phyloP scores from a whole-genome alignment of 2,797 vertebrate species.

The Gadopsis marmoratus region DNA sequence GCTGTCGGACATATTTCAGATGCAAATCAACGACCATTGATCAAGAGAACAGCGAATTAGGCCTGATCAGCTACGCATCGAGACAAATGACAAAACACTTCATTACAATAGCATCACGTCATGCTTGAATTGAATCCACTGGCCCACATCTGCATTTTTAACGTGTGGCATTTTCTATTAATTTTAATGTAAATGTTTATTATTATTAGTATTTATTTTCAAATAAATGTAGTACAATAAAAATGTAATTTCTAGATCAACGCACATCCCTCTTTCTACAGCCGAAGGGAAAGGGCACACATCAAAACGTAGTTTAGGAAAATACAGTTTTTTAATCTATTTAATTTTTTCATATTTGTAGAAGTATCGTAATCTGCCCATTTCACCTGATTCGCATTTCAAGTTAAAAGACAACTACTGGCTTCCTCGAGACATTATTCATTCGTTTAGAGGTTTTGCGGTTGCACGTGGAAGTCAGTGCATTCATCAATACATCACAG shows the following conservation, averaged over 20 bases:
- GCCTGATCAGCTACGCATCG: neutral
- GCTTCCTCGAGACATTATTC: neutral
- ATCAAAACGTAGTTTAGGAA: neutral
- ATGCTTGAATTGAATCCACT: neutral
- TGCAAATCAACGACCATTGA: no score
- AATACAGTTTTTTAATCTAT: neutral
- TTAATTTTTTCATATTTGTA: neutral
- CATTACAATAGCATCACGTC: no score
- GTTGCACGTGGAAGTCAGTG: neutral
- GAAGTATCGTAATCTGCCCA: neutral
- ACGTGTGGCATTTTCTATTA: neutral
- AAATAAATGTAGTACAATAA: neutral
- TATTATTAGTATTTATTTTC: no score
- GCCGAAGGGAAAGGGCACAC: neutral
- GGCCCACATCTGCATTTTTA: neutral
- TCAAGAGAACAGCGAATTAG: neutral
- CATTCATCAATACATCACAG: neutral
- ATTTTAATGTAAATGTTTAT: no score
- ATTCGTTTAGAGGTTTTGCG: neutral
- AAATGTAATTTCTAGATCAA: neutral
- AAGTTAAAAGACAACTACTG: neutral
- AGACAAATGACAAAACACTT: neutral
- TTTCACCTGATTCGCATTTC: neutral
- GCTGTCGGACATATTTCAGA: constrained; percentile 14
- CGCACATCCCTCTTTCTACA: neutral